Evolutionary conservation across 2,113 vertebrate species (phyloP).

Genomic region (Gymnogyps californianus): DNA sequence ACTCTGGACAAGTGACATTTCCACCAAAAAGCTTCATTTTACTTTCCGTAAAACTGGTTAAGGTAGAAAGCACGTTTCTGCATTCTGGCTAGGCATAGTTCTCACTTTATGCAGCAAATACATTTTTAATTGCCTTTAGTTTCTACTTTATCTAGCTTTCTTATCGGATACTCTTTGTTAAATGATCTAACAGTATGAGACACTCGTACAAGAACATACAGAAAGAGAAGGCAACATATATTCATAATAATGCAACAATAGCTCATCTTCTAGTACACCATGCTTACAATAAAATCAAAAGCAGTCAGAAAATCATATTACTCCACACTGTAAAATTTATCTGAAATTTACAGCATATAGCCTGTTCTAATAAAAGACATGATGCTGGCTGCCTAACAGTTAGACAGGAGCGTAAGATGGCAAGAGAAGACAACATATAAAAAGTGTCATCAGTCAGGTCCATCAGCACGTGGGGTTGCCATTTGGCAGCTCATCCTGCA

Average conservation of each 20-base stretch:
- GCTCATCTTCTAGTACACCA: neutral
- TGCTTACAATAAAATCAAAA: neutral
- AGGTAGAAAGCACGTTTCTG: neutral
- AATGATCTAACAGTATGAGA: neutral
- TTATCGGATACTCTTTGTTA: neutral
- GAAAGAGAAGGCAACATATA: neutral
- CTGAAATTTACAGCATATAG: neutral
- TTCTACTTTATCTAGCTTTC: neutral
- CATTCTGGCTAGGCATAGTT: neutral
- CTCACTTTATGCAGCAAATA: neutral
- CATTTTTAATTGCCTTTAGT: conserved; percentile 16
- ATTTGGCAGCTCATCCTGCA: neutral
- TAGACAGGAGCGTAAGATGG: neutral
- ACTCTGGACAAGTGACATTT: conserved; percentile 25
- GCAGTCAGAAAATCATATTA: neutral
- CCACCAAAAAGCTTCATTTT: neutral
- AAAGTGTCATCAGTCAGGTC: neutral
- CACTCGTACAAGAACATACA: neutral
- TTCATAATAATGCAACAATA: neutral
- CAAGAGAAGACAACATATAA: neutral
- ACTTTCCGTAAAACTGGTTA: neutral
- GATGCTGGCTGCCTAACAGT: neutral
- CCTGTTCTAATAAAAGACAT: neutral
- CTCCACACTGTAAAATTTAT: neutral
- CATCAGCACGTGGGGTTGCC: neutral